phyloP scores from a whole-genome alignment of 2,888 invertebrate species.

The Epiblema foenella region DNA sequence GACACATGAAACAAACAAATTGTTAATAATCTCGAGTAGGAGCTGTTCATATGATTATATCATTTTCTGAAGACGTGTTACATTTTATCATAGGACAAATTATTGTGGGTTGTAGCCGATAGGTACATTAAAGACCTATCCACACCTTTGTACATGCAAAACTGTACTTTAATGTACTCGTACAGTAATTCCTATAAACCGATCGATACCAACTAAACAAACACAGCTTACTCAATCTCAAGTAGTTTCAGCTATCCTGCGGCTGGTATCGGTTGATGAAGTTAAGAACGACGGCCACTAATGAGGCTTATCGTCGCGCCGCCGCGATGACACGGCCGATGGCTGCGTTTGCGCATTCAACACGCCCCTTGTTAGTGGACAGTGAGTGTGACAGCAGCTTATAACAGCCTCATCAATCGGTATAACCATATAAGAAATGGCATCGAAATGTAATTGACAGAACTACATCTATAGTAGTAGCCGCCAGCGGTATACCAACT shows the following conservation, averaged over 20 bases:
- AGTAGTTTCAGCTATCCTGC: constrained; percentile 19
- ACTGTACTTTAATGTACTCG: not conserved
- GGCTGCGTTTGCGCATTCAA: constrained; percentile 65
- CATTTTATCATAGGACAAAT: not conserved
- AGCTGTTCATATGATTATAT: not conserved
- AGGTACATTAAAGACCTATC: not conserved
- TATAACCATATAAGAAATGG: not conserved
- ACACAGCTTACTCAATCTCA: constrained; percentile 39
- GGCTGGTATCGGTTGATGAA: constrained; percentile 65
- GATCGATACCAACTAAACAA: constrained; percentile 19
- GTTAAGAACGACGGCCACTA: constrained; percentile 68
- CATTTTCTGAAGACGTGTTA: not conserved
- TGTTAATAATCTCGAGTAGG: not conserved
- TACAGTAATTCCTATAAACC: constrained; percentile 12
- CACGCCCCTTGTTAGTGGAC: constrained; percentile 68
- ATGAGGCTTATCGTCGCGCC: constrained; percentile 75
- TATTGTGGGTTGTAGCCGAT: not conserved
- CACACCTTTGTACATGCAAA: not conserved
- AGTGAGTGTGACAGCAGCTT: constrained; percentile 45
- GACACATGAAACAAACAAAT: not conserved
- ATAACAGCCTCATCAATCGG: constrained; percentile 36
- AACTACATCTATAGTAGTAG: no score
- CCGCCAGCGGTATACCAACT: not conserved
- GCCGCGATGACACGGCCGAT: constrained; percentile 75
- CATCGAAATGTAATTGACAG: not conserved